Percentiles rank a stretch among this genome's conserved stretches.
These are phyloP conservation scores for Anastatus disparis DNA, from an alignment of 1,140 invertebrate species.

Conservation along the genomic window DNA sequence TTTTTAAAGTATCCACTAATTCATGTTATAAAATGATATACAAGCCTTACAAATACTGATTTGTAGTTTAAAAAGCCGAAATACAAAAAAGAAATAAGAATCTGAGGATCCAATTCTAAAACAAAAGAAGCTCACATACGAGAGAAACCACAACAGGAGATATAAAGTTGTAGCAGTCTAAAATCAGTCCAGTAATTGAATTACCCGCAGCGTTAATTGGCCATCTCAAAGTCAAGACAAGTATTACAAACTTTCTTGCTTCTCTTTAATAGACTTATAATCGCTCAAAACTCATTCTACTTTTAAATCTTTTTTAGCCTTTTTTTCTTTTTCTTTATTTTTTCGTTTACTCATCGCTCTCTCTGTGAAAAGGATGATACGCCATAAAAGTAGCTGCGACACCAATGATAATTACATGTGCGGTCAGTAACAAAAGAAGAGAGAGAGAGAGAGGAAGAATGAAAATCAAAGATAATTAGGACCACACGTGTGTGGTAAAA, in stretches of 20 bases:
- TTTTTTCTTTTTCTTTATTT: not conserved
- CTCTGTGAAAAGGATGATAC: not conserved
- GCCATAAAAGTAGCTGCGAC: not conserved
- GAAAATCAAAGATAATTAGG: not conserved
- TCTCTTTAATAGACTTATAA: conserved; percentile 7
- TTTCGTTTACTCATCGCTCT: not conserved
- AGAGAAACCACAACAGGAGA: too few species aligned
- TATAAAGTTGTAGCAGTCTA: too few species aligned
- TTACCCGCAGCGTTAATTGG: not conserved
- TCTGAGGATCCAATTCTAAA: not conserved
- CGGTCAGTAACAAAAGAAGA: too few species aligned
- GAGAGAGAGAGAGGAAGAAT: not conserved
- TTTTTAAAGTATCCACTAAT: too few species aligned
- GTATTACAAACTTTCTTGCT: not conserved
- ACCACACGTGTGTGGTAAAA: not conserved
- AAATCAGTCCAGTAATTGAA: conserved; percentile 5
- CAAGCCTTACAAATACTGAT: too few species aligned
- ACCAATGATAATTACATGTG: too few species aligned
- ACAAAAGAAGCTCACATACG: conserved; percentile 8
- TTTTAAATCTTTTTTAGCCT: too few species aligned
- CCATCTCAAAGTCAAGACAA: not conserved
- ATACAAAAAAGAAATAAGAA: not conserved
- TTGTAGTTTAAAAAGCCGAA: not conserved
- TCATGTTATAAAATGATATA: too few species aligned
- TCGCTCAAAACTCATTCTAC: too few species aligned